phyloP scores from a whole-genome alignment of 2,113 vertebrate genomes.

The Lutjanus erythropterus region DNA sequence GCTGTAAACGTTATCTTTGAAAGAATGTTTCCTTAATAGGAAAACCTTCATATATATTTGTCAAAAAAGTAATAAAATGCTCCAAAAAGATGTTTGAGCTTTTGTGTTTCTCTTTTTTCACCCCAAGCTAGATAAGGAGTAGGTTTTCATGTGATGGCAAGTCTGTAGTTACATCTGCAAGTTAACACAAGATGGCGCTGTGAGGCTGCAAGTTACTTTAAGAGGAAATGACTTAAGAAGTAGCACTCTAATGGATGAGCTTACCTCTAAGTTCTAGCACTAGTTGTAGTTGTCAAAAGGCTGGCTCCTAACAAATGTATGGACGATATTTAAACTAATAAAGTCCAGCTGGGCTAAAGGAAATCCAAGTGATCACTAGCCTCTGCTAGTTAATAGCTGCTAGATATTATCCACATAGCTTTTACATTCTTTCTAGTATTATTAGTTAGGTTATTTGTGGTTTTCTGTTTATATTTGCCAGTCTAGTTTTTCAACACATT shows the following conservation, averaged over 20 bases:
- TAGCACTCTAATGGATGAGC: neutral
- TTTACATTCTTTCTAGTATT: neutral
- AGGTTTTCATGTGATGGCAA: neutral
- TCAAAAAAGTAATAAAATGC: slow-evolving; percentile 87
- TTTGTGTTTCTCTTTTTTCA: neutral
- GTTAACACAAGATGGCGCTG: slow-evolving; percentile 71
- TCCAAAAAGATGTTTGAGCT: slow-evolving; percentile 68
- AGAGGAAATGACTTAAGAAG: neutral
- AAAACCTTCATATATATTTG: slow-evolving; percentile 88
- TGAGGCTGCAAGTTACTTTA: neutral
- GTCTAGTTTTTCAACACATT: too few species aligned
- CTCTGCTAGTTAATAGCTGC: neutral
- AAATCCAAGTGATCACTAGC: neutral
- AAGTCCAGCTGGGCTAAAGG: neutral
- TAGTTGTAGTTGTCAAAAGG: neutral
- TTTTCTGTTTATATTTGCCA: too few species aligned
- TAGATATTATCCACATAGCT: neutral
- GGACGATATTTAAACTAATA: neutral
- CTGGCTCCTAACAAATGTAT: neutral
- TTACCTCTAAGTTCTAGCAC: neutral
- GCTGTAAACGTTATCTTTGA: slow-evolving; percentile 84
- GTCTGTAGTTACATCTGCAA: neutral
- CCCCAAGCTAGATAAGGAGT: neutral
- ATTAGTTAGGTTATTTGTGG: neutral
- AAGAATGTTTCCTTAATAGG: slow-evolving; percentile 83